Conservation (phyloP, 2,113 vertebrate species). For the Phaethornis superciliosus region DNA sequence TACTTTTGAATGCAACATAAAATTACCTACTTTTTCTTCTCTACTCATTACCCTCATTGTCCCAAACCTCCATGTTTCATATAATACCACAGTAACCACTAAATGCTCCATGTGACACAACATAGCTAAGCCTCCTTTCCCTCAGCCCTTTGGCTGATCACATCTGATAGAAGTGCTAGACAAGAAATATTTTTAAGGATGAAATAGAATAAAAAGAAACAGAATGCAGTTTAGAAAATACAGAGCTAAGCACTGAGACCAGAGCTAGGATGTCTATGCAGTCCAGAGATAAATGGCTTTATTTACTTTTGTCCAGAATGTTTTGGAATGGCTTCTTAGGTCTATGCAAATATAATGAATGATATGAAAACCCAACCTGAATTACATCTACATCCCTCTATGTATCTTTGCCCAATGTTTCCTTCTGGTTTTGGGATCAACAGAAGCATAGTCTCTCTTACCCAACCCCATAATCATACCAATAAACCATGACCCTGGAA, state of each 20-base stretch:
- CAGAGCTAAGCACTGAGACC: neutral
- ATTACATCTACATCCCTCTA: neutral
- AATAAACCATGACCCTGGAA: neutral
- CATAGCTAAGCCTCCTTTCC: neutral
- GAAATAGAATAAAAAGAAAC: neutral
- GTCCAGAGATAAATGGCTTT: neutral
- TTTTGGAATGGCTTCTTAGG: neutral
- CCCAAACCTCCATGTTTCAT: neutral
- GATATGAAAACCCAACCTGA: neutral
- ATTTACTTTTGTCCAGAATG: neutral
- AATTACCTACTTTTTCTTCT: neutral
- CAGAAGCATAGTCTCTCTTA: neutral
- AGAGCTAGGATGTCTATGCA: neutral
- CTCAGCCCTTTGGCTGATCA: neutral
- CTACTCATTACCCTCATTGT: neutral
- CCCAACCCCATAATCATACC: neutral
- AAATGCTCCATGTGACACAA: neutral
- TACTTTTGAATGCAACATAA: neutral
- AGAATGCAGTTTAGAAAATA: neutral
- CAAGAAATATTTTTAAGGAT: neutral
- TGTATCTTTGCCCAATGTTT: neutral
- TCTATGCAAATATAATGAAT: neutral
- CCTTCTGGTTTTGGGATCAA: neutral
- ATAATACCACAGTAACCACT: neutral
- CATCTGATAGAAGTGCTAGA: neutral